phyloP scores from a whole-genome alignment of 2,797 vertebrate species.

The Coregonus suidteri region DNA sequence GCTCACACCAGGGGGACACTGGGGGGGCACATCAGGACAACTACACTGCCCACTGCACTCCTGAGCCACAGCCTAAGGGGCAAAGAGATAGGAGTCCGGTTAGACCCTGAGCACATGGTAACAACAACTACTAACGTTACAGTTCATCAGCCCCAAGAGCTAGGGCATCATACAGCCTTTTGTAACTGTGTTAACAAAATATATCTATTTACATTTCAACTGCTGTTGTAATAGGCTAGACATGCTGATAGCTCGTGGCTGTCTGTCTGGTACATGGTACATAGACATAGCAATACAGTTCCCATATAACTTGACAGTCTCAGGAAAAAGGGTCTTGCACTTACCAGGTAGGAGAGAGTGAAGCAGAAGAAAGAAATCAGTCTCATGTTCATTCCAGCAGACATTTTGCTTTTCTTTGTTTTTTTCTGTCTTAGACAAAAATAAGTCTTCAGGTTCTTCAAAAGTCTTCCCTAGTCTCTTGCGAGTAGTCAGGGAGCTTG shows the following conservation, averaged over 20 bases:
- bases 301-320: neutral
- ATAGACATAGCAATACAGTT: neutral
- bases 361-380: slow-evolving; percentile 77
- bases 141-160: neutral
- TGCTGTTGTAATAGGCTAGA: neutral
- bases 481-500: slow-evolving; percentile 41
- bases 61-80: slow-evolving; percentile 76
- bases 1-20: slow-evolving; percentile 89
- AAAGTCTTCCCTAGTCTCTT: slow-evolving; percentile 65
- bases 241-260: neutral
- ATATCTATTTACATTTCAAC: neutral
- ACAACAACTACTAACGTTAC: neutral
- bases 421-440: slow-evolving; percentile 34
- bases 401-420: slow-evolving; percentile 70
- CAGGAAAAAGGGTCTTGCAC: slow-evolving; percentile 36
- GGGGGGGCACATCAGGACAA: slow-evolving; percentile 78
- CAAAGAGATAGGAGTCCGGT: slow-evolving; percentile 25
- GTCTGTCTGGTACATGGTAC: neutral
- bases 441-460: slow-evolving; percentile 57
- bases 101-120: neutral
- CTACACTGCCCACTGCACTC: slow-evolving; percentile 88
- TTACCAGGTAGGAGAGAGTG: slow-evolving; percentile 82
- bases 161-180: neutral
- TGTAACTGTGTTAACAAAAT: neutral
- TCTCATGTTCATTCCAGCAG: slow-evolving; percentile 73